Evolutionary conservation across 2,888 invertebrate genomes (phyloP).

Genomic region (Dryobota labecula): DNA sequence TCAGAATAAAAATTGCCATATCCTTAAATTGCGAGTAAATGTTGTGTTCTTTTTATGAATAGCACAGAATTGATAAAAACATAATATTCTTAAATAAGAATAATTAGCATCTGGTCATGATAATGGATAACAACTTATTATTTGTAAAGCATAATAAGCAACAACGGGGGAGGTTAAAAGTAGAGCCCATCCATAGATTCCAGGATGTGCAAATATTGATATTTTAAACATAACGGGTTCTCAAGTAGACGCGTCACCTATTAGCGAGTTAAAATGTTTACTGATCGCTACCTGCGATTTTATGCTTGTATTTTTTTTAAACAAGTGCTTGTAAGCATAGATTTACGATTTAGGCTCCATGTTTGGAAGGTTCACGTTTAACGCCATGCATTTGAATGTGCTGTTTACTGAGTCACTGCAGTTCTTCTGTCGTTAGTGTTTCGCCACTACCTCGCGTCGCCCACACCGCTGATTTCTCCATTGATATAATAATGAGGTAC

Average conservation of each 20-base stretch:
- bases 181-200: conserved; percentile 14
- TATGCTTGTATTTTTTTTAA: conserved; percentile 33
- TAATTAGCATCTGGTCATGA: background rate
- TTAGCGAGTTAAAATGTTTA: conserved; percentile 46
- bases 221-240: conserved; percentile 29
- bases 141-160: background rate
- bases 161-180: background rate
- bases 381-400: conserved; percentile 78
- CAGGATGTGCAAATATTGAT: conserved; percentile 44
- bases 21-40: background rate
- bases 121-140: background rate
- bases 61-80: background rate
- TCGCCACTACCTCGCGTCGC: conserved; percentile 78
- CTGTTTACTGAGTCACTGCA: conserved; percentile 78
- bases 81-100: background rate
- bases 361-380: conserved; percentile 56
- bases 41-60: background rate
- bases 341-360: conserved; percentile 59
- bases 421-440: conserved; percentile 73
- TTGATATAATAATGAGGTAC: conserved; percentile 83
- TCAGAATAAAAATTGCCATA: background rate
- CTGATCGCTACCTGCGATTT: conserved; percentile 38
- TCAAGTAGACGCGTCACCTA: conserved; percentile 13
- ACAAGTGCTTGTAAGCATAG: conserved; percentile 47
- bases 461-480: conserved; percentile 86